These are phyloP conservation scores for Balaeniceps rex DNA, from an alignment of 2,113 vertebrate genomes.

Conservation along the genomic window DNA sequence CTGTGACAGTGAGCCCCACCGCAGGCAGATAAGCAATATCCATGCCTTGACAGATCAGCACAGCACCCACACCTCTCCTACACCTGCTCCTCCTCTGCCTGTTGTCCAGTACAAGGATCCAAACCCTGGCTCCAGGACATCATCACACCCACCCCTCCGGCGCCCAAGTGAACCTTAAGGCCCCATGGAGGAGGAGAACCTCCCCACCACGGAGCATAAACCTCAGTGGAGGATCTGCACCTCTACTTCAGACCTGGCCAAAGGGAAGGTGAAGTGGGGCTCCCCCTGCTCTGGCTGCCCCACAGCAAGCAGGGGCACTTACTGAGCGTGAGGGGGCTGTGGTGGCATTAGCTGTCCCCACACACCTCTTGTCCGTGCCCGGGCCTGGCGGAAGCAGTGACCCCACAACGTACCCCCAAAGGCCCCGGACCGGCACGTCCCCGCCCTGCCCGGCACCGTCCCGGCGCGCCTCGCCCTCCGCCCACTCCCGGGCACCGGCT, in stretches of 20 bases:
- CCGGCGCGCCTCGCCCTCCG: not conserved
- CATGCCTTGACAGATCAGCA: fast-evolving
- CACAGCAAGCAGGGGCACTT: not conserved
- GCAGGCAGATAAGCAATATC: not conserved
- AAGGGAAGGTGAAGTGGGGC: fast-evolving
- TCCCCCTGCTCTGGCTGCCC: not conserved
- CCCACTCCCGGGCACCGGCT: not conserved
- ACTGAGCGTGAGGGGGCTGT: fast-evolving
- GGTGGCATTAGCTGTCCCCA: not conserved
- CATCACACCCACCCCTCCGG: not conserved
- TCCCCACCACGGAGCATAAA: not conserved
- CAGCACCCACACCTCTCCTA: not conserved
- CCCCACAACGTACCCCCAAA: not conserved
- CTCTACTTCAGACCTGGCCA: not conserved
- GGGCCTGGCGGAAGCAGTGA: not conserved
- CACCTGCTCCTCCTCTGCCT: not conserved
- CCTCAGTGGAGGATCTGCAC: not conserved
- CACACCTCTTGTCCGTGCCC: not conserved
- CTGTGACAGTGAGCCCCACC: not conserved
- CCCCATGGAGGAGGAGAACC: not conserved
- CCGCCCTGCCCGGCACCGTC: not conserved
- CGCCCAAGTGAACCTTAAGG: not conserved
- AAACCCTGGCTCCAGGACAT: not conserved
- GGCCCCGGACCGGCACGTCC: not conserved
- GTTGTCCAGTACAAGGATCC: not conserved